Base-by-base conservation (phyloP, 2,797 vertebrate species). In the Sibirionetta formosa region DNA sequence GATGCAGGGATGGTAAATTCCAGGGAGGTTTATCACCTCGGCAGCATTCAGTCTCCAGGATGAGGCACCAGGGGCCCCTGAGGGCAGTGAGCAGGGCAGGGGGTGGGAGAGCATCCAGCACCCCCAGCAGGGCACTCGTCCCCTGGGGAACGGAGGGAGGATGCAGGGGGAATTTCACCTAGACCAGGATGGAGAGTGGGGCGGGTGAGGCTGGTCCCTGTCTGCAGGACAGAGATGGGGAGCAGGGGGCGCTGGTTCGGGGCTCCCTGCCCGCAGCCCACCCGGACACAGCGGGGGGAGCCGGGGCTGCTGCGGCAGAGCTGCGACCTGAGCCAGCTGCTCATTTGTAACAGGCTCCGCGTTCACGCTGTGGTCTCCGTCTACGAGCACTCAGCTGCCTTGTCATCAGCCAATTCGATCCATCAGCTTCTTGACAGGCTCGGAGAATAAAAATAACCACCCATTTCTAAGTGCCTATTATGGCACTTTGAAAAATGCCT, bases 401-500 rank as follows among this genome's bases (percentile, higher is more conserved):
- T 97, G 97, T 96, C 97, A 97, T 97, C 96, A 96, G 94, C 95
- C 96, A 97, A 88, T 97, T 96, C 94, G 82, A 97, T 96, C 96
- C 96, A 97, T 97, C 96, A 97, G 95, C 93, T 96, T 96, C 96
- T 96, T 96, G 96, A 96, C 96, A 93, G 94, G 95, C 94, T 94
- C 13, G 31, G 90, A 96, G 96, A 97, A 97, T 93, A 96, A 97
- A 97, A 97, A 97, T 97, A 97, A 97, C 95, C 96, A 94, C 96
- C 96, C 93, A 93, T 96, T 96, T 93, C 96, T 97, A 97, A 97
- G 96, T 97, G 96, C 96, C 95, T 97, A 97, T 97, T 97, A 97
- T 96, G 93, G 97, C 96, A 97, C 96, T 97, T 97, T 97, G 95
- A 97, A 95, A 97, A 97, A 97, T 95, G 96, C 90, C 95, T 97